Base-by-base conservation (phyloP, 2,113 vertebrate genomes). In the Procapra przewalskii region DNA sequence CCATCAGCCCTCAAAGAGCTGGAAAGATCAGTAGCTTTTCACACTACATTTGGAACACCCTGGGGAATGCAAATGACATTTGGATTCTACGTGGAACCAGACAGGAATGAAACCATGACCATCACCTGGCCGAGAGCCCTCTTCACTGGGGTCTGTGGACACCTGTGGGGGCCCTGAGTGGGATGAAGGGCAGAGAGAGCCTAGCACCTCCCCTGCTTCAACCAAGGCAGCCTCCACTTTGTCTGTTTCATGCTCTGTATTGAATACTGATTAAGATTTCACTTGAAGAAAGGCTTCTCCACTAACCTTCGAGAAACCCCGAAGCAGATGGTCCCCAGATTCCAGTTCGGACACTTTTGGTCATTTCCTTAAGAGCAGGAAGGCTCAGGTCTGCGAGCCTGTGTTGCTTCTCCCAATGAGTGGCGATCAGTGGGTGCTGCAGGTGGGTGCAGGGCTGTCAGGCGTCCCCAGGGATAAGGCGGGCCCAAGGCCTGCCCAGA, bases 401-500 rank as follows among this genome's bases (percentile, higher is more conserved):
- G 9, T 6, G 31, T 43, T 87, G 27, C 86, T 45, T 71, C 54
- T 88, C 23, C 36, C 1, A 1, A 36, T 12, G 40, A 33, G 43
- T 0, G 2, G 3, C 10, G 23, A 55, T 45, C 11, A 84, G 33
- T 1, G 89, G 6, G 31, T 31, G 14, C 31, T 40, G 10, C 19
- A 5, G 25, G 23, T 15, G 2, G 14, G 5, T n/a, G 27, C 17
- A 12, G 5, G 54, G 10, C 0, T 6, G 36, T 14, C 59, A n/a
- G n/a, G 3, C 0, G 10, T 1, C 83, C 67, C 52, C 9, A 12
- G 9, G 80, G 88, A 75, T 3, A 9, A 93, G 52, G 8, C 5
- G 27, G 57, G 15, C 36, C 16, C 10, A 14, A n/a, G 27, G 29
- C 33, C 17, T 6, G 45, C 40, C 87, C 17, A 10, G 11, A 40